Conservation (phyloP, 2,113 vertebrate species). For the Mormyrus iriodes region DNA sequence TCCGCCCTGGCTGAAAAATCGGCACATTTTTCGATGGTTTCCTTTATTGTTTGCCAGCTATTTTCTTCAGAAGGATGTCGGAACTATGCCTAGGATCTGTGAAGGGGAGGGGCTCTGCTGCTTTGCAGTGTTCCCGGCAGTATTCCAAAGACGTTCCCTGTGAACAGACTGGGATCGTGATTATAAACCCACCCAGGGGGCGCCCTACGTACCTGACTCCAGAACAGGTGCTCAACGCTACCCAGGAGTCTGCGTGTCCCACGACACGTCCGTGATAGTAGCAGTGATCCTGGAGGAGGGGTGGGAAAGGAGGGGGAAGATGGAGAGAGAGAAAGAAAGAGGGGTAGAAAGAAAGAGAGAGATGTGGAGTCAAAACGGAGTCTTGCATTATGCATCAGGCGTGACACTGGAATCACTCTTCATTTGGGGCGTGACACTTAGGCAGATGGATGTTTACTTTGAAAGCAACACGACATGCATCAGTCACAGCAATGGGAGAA, state of each 20-base stretch:
- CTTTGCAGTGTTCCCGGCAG: not conserved
- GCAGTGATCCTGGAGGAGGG: constrained; percentile 57
- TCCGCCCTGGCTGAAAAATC: not conserved
- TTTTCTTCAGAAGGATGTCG: not conserved
- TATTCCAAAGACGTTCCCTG: not conserved
- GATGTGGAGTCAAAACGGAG: constrained; percentile 9
- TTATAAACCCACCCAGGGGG: not conserved
- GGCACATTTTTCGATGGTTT: not conserved
- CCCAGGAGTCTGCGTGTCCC: constrained; percentile 56
- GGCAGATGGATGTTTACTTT: not conserved
- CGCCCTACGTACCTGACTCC: constrained; percentile 58
- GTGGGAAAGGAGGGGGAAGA: not conserved
- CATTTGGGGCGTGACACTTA: not conserved
- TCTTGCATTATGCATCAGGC: not conserved
- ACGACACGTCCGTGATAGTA: constrained; percentile 60
- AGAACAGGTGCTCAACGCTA: constrained; percentile 61
- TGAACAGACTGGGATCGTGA: not conserved
- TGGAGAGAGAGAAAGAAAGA: not conserved
- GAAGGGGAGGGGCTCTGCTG: not conserved
- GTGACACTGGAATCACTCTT: not conserved
- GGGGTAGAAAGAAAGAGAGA: not conserved
- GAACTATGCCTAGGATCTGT: not conserved
- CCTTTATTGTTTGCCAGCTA: not conserved
- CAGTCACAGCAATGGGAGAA: not conserved
- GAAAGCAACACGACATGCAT: not conserved